A percentile compares a stretch with the other conserved stretches of the same genome.
Evolutionary conservation across 2,113 vertebrate species (phyloP).

Genomic region (Oophaga pumilio): DNA sequence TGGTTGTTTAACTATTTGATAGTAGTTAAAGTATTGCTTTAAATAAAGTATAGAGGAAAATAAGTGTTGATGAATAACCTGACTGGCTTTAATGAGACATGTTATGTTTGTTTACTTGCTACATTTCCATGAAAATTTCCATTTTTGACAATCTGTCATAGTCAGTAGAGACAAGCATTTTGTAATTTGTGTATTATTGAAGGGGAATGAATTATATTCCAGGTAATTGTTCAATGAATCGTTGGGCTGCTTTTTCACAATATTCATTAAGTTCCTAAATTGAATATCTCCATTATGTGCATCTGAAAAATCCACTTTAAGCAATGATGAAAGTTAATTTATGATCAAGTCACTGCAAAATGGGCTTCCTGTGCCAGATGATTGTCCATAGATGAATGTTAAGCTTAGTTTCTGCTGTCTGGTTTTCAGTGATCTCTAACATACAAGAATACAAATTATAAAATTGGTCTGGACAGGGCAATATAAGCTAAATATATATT

Average conservation of each 20-base stretch:
- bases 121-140: neutral
- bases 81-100: neutral
- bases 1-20: no score
- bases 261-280: conserved; percentile 16
- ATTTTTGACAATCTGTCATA: neutral
- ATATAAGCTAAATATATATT: no score
- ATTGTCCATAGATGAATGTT: neutral
- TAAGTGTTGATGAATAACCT: neutral
- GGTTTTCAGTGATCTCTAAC: neutral
- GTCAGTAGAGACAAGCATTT: neutral
- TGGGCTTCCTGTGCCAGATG: neutral
- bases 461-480: no score
- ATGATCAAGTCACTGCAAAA: conserved; percentile 2
- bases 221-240: conserved; percentile 23
- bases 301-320: neutral
- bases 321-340: conserved; percentile 14
- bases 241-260: conserved; percentile 7
- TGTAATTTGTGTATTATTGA: neutral
- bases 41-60: neutral
- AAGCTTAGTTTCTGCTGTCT: neutral
- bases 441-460: neutral
- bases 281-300: neutral
- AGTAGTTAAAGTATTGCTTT: neutral
- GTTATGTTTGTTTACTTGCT: conserved; percentile 3
- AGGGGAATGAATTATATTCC: conserved; percentile 1